phyloP scores from a whole-genome alignment of 2,797 vertebrate species.

The Echeneis naucrates region DNA sequence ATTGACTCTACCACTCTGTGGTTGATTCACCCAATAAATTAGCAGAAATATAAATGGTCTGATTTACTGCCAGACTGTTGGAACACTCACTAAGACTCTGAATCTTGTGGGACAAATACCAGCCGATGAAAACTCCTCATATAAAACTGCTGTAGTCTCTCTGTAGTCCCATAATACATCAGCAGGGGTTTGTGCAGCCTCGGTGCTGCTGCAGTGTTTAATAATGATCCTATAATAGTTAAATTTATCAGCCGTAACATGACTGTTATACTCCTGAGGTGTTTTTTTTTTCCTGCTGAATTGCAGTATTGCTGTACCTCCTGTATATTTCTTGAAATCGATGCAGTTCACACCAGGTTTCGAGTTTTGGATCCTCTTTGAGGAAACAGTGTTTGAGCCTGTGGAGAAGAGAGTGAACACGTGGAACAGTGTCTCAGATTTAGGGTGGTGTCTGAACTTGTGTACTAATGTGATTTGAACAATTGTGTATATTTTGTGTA shows the following conservation, averaged over 20 bases:
- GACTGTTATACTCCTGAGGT: neutral
- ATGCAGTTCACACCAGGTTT: neutral
- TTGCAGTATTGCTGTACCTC: neutral
- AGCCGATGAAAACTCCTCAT: constrained; percentile 40
- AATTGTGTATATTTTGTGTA: neutral
- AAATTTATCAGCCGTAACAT: neutral
- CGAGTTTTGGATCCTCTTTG: neutral
- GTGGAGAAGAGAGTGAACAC: neutral
- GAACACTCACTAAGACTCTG: constrained; percentile 26
- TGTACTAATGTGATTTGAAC: neutral
- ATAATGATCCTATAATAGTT: neutral
- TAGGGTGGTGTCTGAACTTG: neutral
- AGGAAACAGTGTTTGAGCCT: neutral
- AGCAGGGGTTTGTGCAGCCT: neutral
- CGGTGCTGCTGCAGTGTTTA: neutral
- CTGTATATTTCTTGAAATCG: too few relatives aligned
- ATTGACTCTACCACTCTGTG: too few relatives aligned
- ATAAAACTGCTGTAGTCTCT: constrained; percentile 27
- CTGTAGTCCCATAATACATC: neutral
- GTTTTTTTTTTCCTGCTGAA: neutral
- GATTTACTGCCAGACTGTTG: constrained; percentile 22
- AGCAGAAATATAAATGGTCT: constrained; percentile 10
- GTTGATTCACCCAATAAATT: neutral
- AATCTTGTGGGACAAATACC: constrained; percentile 43
- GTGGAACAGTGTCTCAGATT: neutral